Conservation (phyloP, 2,888 invertebrate species). For the Scelioninae gen. 2 region DNA sequence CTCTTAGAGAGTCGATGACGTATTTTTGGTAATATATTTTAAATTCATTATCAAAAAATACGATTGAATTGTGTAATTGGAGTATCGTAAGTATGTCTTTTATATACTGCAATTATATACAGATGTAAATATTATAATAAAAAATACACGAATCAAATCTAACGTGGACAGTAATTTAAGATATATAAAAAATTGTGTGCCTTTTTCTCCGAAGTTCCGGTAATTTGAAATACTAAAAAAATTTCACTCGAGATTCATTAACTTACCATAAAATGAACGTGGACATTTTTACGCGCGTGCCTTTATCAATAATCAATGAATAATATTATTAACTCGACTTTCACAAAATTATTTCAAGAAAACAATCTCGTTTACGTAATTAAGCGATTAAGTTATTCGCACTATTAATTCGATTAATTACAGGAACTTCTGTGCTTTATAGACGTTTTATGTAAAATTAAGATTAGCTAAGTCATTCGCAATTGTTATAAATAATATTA, state of each 20-base stretch:
- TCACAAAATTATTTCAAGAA: conserved; percentile 21
- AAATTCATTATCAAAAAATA: too few species aligned
- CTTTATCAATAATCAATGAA: conserved; percentile 34
- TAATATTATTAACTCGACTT: conserved; percentile 18
- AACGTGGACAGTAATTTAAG: too few species aligned
- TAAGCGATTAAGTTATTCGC: background rate
- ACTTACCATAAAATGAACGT: conserved; percentile 8
- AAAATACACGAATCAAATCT: too few species aligned
- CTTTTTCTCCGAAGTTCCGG: conserved; percentile 18
- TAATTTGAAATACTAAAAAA: conserved; percentile 21
- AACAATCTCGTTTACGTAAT: conserved; percentile 12
- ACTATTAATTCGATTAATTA: background rate
- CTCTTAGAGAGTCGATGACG: too few species aligned
- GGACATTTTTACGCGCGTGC: conserved; percentile 10
- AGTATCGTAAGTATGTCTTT: too few species aligned
- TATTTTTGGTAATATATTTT: too few species aligned
- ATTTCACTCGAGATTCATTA: conserved; percentile 35
- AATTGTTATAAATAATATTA: background rate
- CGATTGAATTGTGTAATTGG: too few species aligned
- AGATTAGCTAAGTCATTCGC: too few species aligned
- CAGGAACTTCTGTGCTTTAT: background rate
- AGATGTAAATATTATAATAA: too few species aligned
- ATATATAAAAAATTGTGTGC: too few species aligned
- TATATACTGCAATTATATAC: too few species aligned
- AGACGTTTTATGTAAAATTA: background rate